These are phyloP conservation scores for Gobionotothen gibberifrons DNA, from an alignment of 2,797 vertebrate genomes.

Conservation along the genomic window DNA sequence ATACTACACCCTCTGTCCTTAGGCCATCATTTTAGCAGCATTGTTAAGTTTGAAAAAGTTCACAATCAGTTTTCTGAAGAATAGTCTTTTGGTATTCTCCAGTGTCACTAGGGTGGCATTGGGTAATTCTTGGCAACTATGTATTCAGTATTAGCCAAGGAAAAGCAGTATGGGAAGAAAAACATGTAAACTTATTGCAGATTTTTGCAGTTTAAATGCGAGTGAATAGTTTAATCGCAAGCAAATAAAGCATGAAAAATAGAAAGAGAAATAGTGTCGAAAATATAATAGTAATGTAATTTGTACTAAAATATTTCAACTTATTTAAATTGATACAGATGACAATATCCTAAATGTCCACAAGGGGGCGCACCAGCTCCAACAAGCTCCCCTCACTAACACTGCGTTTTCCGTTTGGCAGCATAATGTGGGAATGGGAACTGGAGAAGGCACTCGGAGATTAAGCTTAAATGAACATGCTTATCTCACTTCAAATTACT, in stretches of 20 bases:
- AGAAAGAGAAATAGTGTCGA: background rate
- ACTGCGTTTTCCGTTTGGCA: slow-evolving; percentile 21
- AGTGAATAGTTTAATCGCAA: background rate
- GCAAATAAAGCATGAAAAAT: background rate
- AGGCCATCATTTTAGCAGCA: no score
- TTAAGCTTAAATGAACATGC: slow-evolving; percentile 63
- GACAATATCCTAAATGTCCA: slow-evolving; percentile 43
- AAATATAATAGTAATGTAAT: no score
- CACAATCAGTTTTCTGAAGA: slow-evolving; percentile 52
- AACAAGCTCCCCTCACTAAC: slow-evolving; percentile 13
- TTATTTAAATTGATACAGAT: background rate
- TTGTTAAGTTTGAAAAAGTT: slow-evolving; percentile 9
- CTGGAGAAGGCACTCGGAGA: slow-evolving; percentile 55
- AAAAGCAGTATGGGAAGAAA: background rate
- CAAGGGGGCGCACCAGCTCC: slow-evolving; percentile 55
- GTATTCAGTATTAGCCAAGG: background rate
- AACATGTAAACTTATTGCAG: background rate
- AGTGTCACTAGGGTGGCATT: slow-evolving; percentile 4
- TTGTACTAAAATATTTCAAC: background rate
- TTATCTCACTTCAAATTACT: slow-evolving; percentile 72
- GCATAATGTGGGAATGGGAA: slow-evolving; percentile 67
- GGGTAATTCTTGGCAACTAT: background rate
- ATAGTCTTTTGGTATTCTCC: background rate
- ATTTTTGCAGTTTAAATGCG: background rate
- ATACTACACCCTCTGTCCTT: no score